Base-by-base conservation (phyloP, 2,888 invertebrate genomes). In the Beris chalybata region DNA sequence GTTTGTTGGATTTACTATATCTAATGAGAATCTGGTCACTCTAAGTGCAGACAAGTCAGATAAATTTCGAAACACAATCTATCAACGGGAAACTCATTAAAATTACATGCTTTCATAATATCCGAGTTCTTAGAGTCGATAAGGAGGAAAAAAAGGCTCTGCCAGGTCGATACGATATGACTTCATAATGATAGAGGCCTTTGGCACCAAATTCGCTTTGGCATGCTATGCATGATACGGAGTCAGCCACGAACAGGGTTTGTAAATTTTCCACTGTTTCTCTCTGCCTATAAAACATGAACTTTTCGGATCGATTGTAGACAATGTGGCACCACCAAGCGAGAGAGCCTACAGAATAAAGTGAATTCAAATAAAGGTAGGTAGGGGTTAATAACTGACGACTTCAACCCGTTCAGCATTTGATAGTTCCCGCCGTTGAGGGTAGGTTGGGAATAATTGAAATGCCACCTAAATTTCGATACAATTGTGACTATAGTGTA, bases 281-380 rank as follows among this genome's bases (percentile, higher is more conserved):
- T 9, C 7, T 9, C 9, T 38, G 1, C 3, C 38, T 9, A 38
- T 38, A 38, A 38, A 7, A 32, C 3, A 52, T 22, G 52, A 48
- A 52, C 38, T 61, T 43, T 31, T 31, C 43, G 56, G 59, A 64
- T 64, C 64, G 54, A 54, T 64, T 64, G 45, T 30, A 64, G 64
- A 64, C 64, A 54, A 64, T 45, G 54, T 54, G 64, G 64, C 64
- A 52, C 38, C 64, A 30, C 38, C 22, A 22, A 22, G n/a, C n/a
- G 22, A 22, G 44, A 22, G 30, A 38, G 47, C 47, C 58, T 58
- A 45, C 45, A 47, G 15, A 30, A 58, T 45, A n/a, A 56, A 15
- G 29, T 45, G 29, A 29, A 47, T 30, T 45, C 44, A 9, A 47
- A 30, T 47, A 47, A 58, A 9, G n/a, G 15, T 58, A 47, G 29